Base-by-base conservation (phyloP, 2,113 vertebrate species). In the Phalacrocorax aristotelis region DNA sequence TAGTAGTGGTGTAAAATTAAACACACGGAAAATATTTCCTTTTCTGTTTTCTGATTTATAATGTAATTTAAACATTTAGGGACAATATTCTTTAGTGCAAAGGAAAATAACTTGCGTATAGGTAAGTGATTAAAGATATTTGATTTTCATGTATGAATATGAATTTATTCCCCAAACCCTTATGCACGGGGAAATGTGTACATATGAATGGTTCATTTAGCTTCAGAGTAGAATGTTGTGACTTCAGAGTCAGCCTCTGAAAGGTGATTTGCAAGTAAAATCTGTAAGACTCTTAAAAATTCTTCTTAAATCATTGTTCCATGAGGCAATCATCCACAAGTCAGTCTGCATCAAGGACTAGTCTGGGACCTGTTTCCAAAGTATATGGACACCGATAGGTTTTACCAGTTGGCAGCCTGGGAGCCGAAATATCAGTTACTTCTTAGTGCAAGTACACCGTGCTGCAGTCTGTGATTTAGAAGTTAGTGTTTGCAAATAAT, bases 341-440 rank as follows among this genome's bases (percentile, higher is more conserved):
- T 65, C 81, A 22, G 36, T n/a, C 89, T 93, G 93, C 78, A 23
- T 49, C 60, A 80, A 93, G 89, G 54, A 40, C 74, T 79, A 32
- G 91, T 58, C 91, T 83, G 83, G 86, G 91, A 87, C 30, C 83
- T 72, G 74, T 74, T 93, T 95, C 89, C 84, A 83, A 77, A 85
- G 62, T 54, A 42, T 79, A 79, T 77, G 95, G 86, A 85, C 91
- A 91, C 36, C 49, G 61, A 70, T 23, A 66, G 66, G 54, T 62
- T 93, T 94, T 92, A 89, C 93, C 89, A 95, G 80, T 91, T 92
- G 93, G 94, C 97, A 95, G 83, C 77, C 29, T 52, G 74, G 84
- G 95, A 76, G 49, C 34, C 26, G 4, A 91, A 91, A 10, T 95
- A 69, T 84, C 82, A 90, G 83, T 89, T 91, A 60, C 18, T 92